phyloP scores from a whole-genome alignment of 2,888 invertebrate genomes.

The Diarsia brunnea region DNA sequence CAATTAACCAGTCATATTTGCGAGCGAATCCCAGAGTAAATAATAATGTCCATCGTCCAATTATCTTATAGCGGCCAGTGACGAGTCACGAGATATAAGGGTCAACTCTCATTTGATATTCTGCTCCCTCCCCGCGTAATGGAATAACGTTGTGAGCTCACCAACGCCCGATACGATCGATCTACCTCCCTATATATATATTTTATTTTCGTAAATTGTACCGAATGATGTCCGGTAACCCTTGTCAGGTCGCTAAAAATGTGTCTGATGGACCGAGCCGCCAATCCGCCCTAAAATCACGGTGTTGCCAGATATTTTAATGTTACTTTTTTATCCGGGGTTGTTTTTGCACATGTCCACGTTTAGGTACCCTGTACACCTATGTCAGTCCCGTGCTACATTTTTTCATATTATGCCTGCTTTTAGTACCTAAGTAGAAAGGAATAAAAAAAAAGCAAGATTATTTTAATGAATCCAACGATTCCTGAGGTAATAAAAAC shows the following conservation, averaged over 20 bases:
- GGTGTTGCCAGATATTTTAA: constrained; percentile 66
- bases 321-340: constrained; percentile 52
- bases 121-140: constrained; percentile 83
- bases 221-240: constrained; percentile 84
- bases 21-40: constrained; percentile 58
- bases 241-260: constrained; percentile 83
- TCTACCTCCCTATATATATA: constrained; percentile 80
- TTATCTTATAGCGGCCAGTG: constrained; percentile 70
- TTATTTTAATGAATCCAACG: background rate
- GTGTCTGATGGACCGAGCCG: constrained; percentile 69
- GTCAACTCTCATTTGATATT: constrained; percentile 87
- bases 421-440: background rate
- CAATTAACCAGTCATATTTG: constrained; percentile 66
- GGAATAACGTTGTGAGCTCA: constrained; percentile 87
- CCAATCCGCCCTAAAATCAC: constrained; percentile 67
- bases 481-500: background rate
- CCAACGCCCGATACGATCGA: constrained; percentile 81
- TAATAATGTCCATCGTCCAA: constrained; percentile 71
- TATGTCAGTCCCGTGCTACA: constrained; percentile 10
- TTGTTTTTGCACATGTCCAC: constrained; percentile 21
- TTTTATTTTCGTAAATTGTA: constrained; percentile 88
- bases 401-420: background rate
- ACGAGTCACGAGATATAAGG: constrained; percentile 80
- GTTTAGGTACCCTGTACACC: background rate
- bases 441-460: background rate